Base-by-base conservation (phyloP, 2,888 invertebrate species). In the Oeneis ivallda region DNA sequence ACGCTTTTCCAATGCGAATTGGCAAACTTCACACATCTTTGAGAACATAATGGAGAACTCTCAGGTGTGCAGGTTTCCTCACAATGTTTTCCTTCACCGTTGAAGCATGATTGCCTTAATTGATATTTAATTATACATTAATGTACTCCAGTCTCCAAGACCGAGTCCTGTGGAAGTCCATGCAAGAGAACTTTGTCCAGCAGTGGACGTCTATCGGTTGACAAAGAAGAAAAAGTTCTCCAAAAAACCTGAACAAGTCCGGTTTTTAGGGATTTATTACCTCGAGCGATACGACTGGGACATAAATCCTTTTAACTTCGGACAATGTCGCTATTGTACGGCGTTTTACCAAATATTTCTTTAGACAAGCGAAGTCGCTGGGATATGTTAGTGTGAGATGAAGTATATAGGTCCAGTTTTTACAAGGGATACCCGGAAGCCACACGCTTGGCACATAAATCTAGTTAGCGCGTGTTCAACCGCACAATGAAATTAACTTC, bases 401-500 rank as follows among this genome's bases (percentile, higher is more conserved):
- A 56, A 56, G 39, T 54, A 37, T 17, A 19, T 6, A 19, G 19
- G 56, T 53, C 52, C 65, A 70, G 63, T 62, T 68, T 64, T 66
- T 82, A 85, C 84, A 78, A 54, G 43, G 68, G 74, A 74, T 72
- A 72, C 74, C 73, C 72, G 71, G 76, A 41, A n/a, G 39, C 47
- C 17, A 69, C 82, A 82, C 81, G 83, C 71, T 64, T 72, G 71
- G 73, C 73, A 76, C 79, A 85, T 87, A 86, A 86, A 86, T 86
- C 82, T 75, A 67, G 67, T 69, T 67, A 67, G 64, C 69, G 69
- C 73, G 74, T 81, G 83, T 84, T 81, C 75, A 71, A 75, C 80
- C 78, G 75, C 78, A 82, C 80, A 80, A 86, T 67, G 84, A 84
- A 86, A 85, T 83, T 85, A 82, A 83, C 81, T 82, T 74, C 74